These are phyloP conservation scores for Hylaeus volcanicus DNA, from an alignment of 1,140 invertebrate genomes.

Conservation along the genomic window DNA sequence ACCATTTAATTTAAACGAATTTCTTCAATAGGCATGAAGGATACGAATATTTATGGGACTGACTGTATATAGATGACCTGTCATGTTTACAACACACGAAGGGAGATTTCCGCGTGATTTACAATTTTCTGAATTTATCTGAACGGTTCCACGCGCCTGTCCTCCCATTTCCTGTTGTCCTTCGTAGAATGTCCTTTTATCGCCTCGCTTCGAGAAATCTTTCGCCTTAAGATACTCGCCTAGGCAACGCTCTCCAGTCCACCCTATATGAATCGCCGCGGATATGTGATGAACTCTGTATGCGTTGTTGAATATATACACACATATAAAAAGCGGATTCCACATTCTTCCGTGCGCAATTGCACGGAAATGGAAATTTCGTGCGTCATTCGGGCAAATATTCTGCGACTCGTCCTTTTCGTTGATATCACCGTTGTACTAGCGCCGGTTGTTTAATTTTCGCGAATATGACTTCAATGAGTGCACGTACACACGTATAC, in stretches of 20 bases:
- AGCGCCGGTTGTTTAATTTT: not conserved
- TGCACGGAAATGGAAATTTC: not conserved
- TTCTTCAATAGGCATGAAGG: too few species aligned
- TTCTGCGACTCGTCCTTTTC: not conserved
- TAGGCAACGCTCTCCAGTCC: not conserved
- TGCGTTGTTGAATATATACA: too few species aligned
- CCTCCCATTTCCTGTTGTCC: constrained; percentile 28
- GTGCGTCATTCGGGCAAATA: not conserved
- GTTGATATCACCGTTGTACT: not conserved
- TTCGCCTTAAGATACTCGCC: constrained; percentile 18
- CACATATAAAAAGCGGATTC: not conserved
- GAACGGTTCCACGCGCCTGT: constrained; percentile 1
- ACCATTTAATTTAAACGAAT: too few species aligned
- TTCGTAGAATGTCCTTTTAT: constrained; percentile 46
- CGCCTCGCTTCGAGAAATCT: constrained; percentile 37
- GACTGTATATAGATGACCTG: not conserved
- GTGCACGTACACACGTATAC: too few species aligned
- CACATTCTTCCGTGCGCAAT: not conserved
- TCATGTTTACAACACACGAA: not conserved
- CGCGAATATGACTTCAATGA: not conserved
- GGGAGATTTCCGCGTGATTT: constrained; percentile 52
- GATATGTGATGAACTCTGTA: too few species aligned
- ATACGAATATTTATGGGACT: too few species aligned
- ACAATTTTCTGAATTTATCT: constrained; percentile 54
- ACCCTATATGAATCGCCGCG: not conserved